Base-by-base conservation (phyloP, 2,888 invertebrate species). In the Drosophila nr. perissopoda region DNA sequence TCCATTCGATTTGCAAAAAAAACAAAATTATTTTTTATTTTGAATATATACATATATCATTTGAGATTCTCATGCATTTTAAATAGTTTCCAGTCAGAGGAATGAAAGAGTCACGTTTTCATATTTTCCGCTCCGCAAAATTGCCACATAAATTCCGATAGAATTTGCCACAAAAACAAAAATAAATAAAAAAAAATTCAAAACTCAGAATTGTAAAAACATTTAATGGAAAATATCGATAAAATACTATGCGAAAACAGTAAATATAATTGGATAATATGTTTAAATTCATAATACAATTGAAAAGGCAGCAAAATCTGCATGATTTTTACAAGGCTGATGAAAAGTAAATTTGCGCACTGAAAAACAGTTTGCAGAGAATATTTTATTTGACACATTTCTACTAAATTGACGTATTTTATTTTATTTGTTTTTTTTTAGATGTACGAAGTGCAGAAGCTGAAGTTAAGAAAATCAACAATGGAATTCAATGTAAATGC, bases 101-200 rank as follows among this genome's bases (percentile, higher is more conserved):
- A 42, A 40, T 21, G 31, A 21, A 57, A 57, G 16, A 21, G 21
- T 16, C 31, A 36, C 36, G 42, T 52, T 65, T 25, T 27, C 52
- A 69, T 49, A 61, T 58, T 73, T 61, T 40, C 25, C 45, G 13
- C 42, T 29, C 31, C 34, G 18, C 38, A 48, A 68, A 66, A 73
- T 65, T 56, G 54, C 49, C 64, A 45, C 70, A 80, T 70, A 57
- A 65, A 71, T 72, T 49, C 34, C 48, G 27, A 58, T 61, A 18
- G 40, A 70, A 62, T 52, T 67, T 49, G 33, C 52, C 67, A 80
- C 31, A 31, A 31, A 13, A 52, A 69, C 65, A 74, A 74, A 57
- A 53, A 21, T 21, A 21, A 70, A 82, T 10, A 73, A 73, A 64
- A 54, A 59, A 63, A 83, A 70, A 86, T 21, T 66, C 53, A 83